These are phyloP conservation scores for Dromiciops gliroides DNA, from an alignment of 2,113 vertebrate genomes.

Conservation along the genomic window DNA sequence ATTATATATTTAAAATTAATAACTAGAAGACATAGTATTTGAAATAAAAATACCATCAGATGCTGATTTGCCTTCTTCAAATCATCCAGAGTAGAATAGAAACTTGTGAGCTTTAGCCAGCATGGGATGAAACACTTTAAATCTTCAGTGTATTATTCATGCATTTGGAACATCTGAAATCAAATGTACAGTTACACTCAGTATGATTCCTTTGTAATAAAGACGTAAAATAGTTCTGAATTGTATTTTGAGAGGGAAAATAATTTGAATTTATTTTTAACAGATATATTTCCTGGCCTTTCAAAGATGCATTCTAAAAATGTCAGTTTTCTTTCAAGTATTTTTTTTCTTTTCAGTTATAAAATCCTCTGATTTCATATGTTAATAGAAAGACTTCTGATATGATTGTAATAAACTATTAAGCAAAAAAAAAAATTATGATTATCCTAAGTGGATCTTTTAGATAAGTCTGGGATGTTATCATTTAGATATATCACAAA, in stretches of 20 bases:
- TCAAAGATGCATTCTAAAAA: conserved; percentile 51
- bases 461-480: not conserved
- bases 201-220: conserved; percentile 62
- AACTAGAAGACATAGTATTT: not conserved
- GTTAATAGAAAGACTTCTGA: conserved; percentile 31
- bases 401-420: conserved; percentile 36
- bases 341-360: conserved; percentile 10
- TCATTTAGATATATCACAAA: not conserved
- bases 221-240: conserved; percentile 50
- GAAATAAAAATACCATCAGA: not conserved
- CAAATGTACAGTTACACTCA: not conserved
- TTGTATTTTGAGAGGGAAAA: conserved; percentile 31
- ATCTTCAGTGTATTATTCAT: conserved; percentile 51
- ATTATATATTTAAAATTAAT: not conserved
- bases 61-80: conserved; percentile 26
- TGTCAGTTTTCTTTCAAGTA: conserved; percentile 39
- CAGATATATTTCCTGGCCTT: conserved; percentile 53
- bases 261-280: conserved; percentile 42
- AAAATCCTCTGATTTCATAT: not conserved
- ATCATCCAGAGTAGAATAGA: not conserved
- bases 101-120: not conserved
- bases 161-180: conserved; percentile 45
- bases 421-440: not conserved
- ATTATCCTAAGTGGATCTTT: not conserved
- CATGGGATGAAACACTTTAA: not conserved